Evolutionary conservation across 2,888 invertebrate species (phyloP), one percentile per base, ranked within the genome.

Genomic region (Torymus texanus): DNA sequence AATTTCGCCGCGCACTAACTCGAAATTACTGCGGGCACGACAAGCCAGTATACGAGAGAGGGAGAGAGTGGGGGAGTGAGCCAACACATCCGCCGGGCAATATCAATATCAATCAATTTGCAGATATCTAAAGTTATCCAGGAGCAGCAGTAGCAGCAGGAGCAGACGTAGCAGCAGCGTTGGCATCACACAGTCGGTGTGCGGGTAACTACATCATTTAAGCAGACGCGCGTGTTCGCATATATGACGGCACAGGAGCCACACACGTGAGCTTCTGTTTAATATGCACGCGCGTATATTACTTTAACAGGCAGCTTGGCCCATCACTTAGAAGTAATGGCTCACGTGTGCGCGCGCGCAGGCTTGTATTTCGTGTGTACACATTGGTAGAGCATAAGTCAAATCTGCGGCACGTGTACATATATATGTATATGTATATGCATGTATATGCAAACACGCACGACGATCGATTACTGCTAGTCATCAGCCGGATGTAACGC

Each of bases 221-320:
- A 59, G 72, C 62, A 55, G 51, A 12, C 24, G 62, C 24, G 11
- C 5, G 8, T 51, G 1, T 5, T 4, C 62, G 21, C 51, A 10
- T 21, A 13, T 21, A 14, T 10, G 24, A n/a, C 55, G 13, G 50
- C 16, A 68, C 21, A 16, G n/a, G 29, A 41, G 58, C 55, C 58
- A 12, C 18, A 51, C 18, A 29, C 21, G 14, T 41, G 29, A 67
- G 66, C 53, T 68, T 73, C 73, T 78, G 67, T 73, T 78, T 62
- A 78, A 78, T 67, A 78, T 78, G 78, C 72, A 67, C 53, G 63
- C 63, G 68, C 70, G 74, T 79, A 79, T 79, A 79, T 75, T 75
- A 79, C 63, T 70, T 75, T 75, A 79, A 65, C 59, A 75, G 74
- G 65, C 75, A 59, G 73, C 29, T 68, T 61, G 74, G 74, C 63